phyloP scores from a whole-genome alignment of 2,797 vertebrate genomes.

The Enteromius fasciolatus region DNA sequence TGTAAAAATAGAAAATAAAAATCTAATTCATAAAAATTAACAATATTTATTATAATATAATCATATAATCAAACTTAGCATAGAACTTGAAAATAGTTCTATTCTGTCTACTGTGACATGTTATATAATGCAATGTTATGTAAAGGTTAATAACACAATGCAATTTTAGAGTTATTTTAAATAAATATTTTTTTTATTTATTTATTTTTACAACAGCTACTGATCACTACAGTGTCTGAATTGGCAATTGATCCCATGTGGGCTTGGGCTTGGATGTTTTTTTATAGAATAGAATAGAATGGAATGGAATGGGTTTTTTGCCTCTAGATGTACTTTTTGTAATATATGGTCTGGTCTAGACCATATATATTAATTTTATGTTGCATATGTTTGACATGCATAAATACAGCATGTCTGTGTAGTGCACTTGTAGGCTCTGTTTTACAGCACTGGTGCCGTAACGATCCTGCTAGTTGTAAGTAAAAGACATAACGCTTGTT shows the following conservation, averaged over 20 bases:
- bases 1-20: neutral
- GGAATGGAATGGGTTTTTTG: too few relatives aligned
- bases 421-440: conserved; percentile 25
- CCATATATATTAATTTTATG: neutral
- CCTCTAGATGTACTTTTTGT: neutral
- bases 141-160: neutral
- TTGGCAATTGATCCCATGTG: neutral
- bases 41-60: neutral
- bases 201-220: neutral
- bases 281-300: too few relatives aligned
- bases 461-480: conserved; percentile 29
- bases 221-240: neutral
- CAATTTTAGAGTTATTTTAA: neutral
- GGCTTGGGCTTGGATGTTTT: neutral
- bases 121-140: too few relatives aligned
- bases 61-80: neutral
- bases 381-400: neutral
- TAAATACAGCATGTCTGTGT: conserved; percentile 27
- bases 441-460: conserved; percentile 38
- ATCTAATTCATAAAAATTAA: neutral
- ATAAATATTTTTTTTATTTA: neutral
- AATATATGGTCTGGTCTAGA: neutral
- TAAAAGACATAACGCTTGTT: conserved; percentile 59
- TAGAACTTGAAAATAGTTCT: neutral
- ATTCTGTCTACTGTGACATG: neutral